A percentile compares a stretch with the other conserved stretches of the same genome.
Conservation (phyloP, 2,113 vertebrate genomes). For the Cheilinus undulatus region DNA sequence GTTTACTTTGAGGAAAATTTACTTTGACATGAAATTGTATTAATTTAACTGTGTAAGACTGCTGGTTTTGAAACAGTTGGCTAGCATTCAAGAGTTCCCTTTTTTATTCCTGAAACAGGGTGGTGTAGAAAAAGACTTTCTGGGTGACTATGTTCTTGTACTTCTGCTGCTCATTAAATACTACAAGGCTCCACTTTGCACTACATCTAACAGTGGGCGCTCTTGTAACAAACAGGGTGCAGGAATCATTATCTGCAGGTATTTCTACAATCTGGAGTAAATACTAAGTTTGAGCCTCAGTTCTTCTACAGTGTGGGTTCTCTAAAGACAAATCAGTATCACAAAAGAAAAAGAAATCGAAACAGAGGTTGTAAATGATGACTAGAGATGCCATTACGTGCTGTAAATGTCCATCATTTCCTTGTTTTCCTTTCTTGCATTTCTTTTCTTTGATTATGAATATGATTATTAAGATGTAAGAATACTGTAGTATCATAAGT, state of each 20-base stretch:
- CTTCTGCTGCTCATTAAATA: constrained; percentile 48
- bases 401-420: constrained; percentile 79
- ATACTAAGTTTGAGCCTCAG: constrained; percentile 14
- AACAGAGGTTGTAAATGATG: constrained; percentile 68
- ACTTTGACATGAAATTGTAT: neutral
- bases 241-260: constrained; percentile 30
- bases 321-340: constrained; percentile 65
- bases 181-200: constrained; percentile 62
- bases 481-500: constrained; percentile 81
- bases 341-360: constrained; percentile 45
- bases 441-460: constrained; percentile 68
- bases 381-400: constrained; percentile 71
- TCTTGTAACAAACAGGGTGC: constrained; percentile 61
- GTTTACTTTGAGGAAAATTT: neutral
- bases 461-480: constrained; percentile 81
- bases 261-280: constrained; percentile 33
- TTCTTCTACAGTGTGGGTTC: constrained; percentile 22
- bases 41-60: neutral
- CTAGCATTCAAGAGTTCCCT: neutral
- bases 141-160: constrained; percentile 23
- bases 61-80: neutral
- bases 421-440: constrained; percentile 69
- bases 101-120: constrained; percentile 34
- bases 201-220: constrained; percentile 54
- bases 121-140: constrained; percentile 29